Conservation (phyloP, 2,888 invertebrate genomes). For the Eucera pruinosa region DNA sequence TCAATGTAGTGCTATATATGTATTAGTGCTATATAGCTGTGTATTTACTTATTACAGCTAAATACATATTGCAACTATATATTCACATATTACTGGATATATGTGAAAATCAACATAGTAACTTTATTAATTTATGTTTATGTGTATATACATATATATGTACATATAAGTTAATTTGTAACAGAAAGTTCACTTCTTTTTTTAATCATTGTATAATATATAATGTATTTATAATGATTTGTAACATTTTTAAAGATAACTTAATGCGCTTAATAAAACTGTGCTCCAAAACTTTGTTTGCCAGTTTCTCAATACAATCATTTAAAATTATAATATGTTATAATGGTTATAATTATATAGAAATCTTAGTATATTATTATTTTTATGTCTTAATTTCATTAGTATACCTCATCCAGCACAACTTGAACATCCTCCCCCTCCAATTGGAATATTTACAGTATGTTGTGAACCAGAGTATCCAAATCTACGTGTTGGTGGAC, state of each 20-base stretch:
- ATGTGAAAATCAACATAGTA: not conserved
- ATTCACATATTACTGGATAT: conserved; percentile 28
- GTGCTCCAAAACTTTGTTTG: not conserved
- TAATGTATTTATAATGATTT: conserved; percentile 61
- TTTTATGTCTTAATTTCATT: not conserved
- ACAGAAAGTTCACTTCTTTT: conserved; percentile 25
- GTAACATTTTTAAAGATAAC: conserved; percentile 54
- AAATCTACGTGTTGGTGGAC: conserved; percentile 72
- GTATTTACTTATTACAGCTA: too few species aligned
- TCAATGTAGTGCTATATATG: not conserved
- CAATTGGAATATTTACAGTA: conserved; percentile 69
- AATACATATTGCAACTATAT: conserved; percentile 10
- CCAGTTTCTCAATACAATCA: conserved; percentile 2
- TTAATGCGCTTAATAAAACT: conserved; percentile 62
- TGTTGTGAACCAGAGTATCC: conserved; percentile 70
- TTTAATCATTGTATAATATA: conserved; percentile 15
- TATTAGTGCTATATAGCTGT: too few species aligned
- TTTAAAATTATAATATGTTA: not conserved
- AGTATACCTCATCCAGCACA: conserved; percentile 63
- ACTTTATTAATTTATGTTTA: conserved; percentile 27
- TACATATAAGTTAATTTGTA: conserved; percentile 37
- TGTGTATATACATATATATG: conserved; percentile 7
- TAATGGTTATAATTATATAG: not conserved
- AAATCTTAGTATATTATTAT: not conserved
- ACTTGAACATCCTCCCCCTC: conserved; percentile 78